A percentile compares a stretch with the other conserved stretches of the same genome.
Evolutionary conservation across 2,113 vertebrate genomes (phyloP).

Genomic region (Ploceus nigricollis): DNA sequence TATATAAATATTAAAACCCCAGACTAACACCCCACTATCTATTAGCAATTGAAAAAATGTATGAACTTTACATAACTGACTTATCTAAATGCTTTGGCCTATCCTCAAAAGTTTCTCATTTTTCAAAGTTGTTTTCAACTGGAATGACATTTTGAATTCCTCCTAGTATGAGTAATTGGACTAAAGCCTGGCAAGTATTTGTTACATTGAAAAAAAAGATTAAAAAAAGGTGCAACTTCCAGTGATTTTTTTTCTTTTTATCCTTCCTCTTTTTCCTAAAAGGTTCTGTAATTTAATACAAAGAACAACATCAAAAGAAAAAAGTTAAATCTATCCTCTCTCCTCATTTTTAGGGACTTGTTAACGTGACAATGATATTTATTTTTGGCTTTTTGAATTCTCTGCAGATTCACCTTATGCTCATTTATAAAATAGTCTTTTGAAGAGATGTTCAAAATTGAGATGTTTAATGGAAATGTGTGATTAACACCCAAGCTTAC

Average conservation of each 20-base stretch:
- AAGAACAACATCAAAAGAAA: not conserved
- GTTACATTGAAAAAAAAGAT: not conserved
- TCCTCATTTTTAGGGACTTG: not conserved
- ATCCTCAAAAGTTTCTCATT: not conserved
- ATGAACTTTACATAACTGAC: not conserved
- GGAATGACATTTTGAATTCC: constrained; percentile 45
- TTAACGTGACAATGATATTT: not conserved
- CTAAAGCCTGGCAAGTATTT: constrained; percentile 1
- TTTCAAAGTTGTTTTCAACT: constrained; percentile 39
- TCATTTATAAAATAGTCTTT: not conserved
- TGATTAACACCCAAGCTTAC: not conserved
- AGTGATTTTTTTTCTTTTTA: not conserved
- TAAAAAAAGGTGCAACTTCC: not conserved
- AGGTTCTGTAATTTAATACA: not conserved
- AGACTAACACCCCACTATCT: not conserved
- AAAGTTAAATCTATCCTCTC: not conserved
- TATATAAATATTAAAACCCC: not conserved
- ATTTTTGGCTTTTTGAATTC: constrained; percentile 2
- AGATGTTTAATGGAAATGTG: not conserved
- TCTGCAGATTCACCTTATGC: not conserved
- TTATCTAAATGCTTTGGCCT: constrained; percentile 35
- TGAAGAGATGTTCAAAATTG: not conserved
- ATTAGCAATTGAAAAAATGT: not conserved
- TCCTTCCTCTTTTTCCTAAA: not conserved
- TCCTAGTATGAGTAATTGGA: constrained; percentile 17